A percentile compares a stretch with the other conserved stretches of the same genome.
Conservation (phyloP, 2,797 vertebrate genomes). For the Sebastes matsubarae region DNA sequence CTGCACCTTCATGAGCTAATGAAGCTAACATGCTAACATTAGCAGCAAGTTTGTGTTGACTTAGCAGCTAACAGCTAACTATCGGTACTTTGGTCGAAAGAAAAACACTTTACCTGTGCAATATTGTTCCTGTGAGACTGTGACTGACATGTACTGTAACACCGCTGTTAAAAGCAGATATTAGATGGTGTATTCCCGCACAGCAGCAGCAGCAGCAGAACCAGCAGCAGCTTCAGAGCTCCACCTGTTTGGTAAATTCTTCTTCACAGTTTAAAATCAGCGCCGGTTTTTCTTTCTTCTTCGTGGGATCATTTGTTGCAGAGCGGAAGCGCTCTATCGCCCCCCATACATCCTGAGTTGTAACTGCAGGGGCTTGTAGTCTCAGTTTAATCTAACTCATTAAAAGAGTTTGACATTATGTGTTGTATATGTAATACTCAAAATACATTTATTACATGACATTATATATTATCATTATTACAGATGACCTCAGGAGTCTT, state of each 20-base stretch:
- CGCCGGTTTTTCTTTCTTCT: slow-evolving; percentile 67
- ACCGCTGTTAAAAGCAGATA: background rate
- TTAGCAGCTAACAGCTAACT: background rate
- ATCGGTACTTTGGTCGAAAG: background rate
- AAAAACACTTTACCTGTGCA: slow-evolving; percentile 31
- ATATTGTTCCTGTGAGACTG: background rate
- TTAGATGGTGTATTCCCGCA: background rate
- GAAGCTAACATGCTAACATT: background rate
- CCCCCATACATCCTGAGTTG: background rate
- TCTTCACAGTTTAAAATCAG: slow-evolving; percentile 75
- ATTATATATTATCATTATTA: no score
- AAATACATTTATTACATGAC: background rate
- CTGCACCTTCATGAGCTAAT: background rate
- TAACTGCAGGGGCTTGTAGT: slow-evolving; percentile 26
- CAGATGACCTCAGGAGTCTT: no score
- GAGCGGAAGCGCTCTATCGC: slow-evolving; percentile 14
- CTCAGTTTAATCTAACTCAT: background rate
- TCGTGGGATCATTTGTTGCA: background rate
- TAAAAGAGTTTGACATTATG: background rate
- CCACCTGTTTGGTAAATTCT: slow-evolving; percentile 56
- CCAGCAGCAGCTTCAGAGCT: slow-evolving; percentile 21
- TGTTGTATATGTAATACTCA: background rate
- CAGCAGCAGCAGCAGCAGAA: background rate
- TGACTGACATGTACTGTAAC: background rate
- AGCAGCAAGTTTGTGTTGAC: background rate